Evolutionary conservation across 1,140 invertebrate genomes (phyloP).

Genomic region (Tetramorium alpestre): DNA sequence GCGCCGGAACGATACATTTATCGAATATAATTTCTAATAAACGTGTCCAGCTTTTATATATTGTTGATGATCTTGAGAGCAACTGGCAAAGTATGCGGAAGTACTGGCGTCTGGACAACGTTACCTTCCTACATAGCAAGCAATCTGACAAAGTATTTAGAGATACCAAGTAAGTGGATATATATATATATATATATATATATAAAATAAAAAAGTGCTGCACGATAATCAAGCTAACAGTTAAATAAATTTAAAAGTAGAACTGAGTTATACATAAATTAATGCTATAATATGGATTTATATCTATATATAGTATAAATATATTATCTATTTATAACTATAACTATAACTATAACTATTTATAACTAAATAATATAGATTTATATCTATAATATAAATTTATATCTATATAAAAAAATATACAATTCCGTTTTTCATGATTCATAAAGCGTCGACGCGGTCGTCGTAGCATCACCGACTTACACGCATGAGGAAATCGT

Average conservation of each 20-base stretch:
- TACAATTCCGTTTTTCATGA: constrained; percentile 51
- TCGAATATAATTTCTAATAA: constrained; percentile 86
- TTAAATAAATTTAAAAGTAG: neutral
- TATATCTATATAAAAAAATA: neutral
- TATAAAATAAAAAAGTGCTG: constrained; percentile 17
- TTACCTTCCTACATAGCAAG: constrained; percentile 85
- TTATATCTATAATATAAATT: neutral
- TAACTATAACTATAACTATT: too few relatives aligned
- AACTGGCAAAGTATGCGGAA: constrained; percentile 84
- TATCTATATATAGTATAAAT: neutral
- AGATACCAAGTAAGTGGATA: constrained; percentile 86
- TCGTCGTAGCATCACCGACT: constrained; percentile 88
- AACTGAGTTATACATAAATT: neutral
- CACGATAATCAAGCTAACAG: neutral
- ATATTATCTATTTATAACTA: neutral
- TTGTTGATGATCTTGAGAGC: constrained; percentile 87
- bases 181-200: neutral
- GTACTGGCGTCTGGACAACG: constrained; percentile 86
- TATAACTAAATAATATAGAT: neutral
- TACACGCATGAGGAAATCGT: constrained; percentile 88
- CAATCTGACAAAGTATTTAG: constrained; percentile 85
- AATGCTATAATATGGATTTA: neutral
- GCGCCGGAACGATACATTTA: constrained; percentile 88
- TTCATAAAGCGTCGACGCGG: constrained; percentile 85
- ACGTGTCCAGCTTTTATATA: constrained; percentile 87